phyloP scores from a whole-genome alignment of 2,797 vertebrate genomes.

The Labroides dimidiatus region DNA sequence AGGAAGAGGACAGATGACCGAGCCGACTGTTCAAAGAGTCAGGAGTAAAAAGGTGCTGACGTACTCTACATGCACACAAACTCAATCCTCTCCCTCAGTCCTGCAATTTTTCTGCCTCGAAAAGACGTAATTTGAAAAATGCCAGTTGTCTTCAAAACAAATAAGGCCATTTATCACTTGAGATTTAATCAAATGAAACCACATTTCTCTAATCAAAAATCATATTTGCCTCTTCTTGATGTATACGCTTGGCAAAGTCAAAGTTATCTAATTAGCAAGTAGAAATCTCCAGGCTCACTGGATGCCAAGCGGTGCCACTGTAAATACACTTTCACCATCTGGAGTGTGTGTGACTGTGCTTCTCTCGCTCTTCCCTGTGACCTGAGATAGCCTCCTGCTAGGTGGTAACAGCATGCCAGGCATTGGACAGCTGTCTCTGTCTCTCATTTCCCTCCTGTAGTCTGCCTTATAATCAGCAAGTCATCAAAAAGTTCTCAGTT shows the following conservation, averaged over 20 bases:
- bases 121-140: slow-evolving; percentile 45
- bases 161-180: slow-evolving; percentile 35
- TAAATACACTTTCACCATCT: slow-evolving; percentile 59
- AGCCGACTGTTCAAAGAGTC: background rate
- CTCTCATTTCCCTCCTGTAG: slow-evolving; percentile 26
- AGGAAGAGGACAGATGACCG: background rate
- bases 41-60: background rate
- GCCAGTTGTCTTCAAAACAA: slow-evolving; percentile 13
- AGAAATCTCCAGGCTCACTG: background rate
- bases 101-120: background rate
- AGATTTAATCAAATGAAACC: slow-evolving; percentile 26
- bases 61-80: background rate
- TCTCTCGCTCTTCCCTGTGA: slow-evolving; percentile 30
- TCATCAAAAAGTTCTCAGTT: slow-evolving; percentile 14
- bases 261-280: slow-evolving; percentile 38
- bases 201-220: slow-evolving; percentile 31
- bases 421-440: slow-evolving; percentile 50
- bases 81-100: background rate
- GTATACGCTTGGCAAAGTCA: slow-evolving; percentile 33
- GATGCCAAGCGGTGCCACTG: slow-evolving; percentile 29
- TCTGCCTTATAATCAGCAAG: slow-evolving; percentile 7
- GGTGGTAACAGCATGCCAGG: slow-evolving; percentile 41
- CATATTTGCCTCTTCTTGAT: slow-evolving; percentile 15
- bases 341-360: slow-evolving; percentile 21
- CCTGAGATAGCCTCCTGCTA: slow-evolving; percentile 47